Conservation (phyloP, 64 coral and sea anemone species). For the Platygyra sinensis region DNA sequence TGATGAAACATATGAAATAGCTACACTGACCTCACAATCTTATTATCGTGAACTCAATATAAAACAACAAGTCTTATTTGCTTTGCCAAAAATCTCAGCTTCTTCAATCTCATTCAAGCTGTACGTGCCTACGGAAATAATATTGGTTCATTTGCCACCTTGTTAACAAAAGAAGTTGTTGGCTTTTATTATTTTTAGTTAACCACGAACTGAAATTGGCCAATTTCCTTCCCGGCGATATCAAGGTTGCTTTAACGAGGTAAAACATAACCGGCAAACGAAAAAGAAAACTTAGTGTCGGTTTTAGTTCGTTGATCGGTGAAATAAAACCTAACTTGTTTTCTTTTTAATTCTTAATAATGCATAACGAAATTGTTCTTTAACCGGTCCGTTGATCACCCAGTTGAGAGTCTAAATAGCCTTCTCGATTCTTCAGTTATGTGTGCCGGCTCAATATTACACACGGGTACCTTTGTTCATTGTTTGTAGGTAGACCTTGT, state of each 20-base stretch:
- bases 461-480: too few species aligned
- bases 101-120: not conserved
- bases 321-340: not conserved
- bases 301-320: not conserved
- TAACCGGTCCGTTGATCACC: too few species aligned
- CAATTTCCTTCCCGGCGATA: not conserved
- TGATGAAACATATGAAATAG: too few species aligned
- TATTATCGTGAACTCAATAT: too few species aligned
- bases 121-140: conserved; percentile 1
- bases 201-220: not conserved
- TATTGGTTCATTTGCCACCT: not conserved
- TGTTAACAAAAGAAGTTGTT: conserved; percentile 33
- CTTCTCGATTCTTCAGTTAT: too few species aligned
- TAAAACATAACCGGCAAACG: not conserved
- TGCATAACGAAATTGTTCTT: too few species aligned
- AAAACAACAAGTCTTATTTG: not conserved
- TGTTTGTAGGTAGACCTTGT: too few species aligned
- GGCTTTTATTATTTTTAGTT: conserved; percentile 8
- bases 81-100: not conserved
- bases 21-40: too few species aligned
- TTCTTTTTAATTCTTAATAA: too few species aligned
- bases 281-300: not conserved
- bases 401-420: too few species aligned
- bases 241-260: not conserved
- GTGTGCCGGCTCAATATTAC: too few species aligned